Base-by-base conservation (phyloP, 2,797 vertebrate species). In the Sebastolobus alascanus region DNA sequence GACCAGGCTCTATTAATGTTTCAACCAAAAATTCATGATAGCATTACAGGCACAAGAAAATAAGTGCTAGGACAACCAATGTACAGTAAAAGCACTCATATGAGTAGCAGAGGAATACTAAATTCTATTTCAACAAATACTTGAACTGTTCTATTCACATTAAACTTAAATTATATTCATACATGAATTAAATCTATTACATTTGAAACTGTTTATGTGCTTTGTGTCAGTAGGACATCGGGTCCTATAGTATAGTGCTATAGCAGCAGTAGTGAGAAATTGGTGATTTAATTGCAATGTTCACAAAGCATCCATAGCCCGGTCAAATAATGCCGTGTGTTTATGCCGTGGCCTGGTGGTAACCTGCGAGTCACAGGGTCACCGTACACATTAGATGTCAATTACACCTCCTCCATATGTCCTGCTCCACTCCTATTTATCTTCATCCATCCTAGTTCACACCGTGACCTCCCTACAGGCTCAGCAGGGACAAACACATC, bases 391-490 rank as follows among this genome's bases (percentile, higher is more conserved):
- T 95, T 94, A 94, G 93, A 81, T 95, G 95, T 96, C 94, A 96
- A 95, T 96, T 96, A 96, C 82, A 93, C 86, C 92, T 86, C 87
- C 91, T 91, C 94, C 90, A 88, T 92, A 85, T 77, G 84, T 93
- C 89, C 90, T 64, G 86, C 82, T 67, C 79, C n/a, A 16, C 82
- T 71, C 90, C 93, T 93, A 95, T 96, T 96, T 93, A 95, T 96
- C 96, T 96, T 96, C 94, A 96, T 96, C 87, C 85, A 69, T 90
- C 84, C 80, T 68, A 75, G 87, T 93, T 93, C 91, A 90, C 93
- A 91, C 91, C 59, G 50, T 95, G 94, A 96, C 95, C 94, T 93
- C 92, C 84, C 80, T 72, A 70, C 75, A 86, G 87, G 87, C 90
- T 90, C 90, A 90, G 84, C 85, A 80, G 90, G 89, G 91, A 89